phyloP scores from a whole-genome alignment of 2,113 vertebrate genomes.

The Atrichornis clamosus region DNA sequence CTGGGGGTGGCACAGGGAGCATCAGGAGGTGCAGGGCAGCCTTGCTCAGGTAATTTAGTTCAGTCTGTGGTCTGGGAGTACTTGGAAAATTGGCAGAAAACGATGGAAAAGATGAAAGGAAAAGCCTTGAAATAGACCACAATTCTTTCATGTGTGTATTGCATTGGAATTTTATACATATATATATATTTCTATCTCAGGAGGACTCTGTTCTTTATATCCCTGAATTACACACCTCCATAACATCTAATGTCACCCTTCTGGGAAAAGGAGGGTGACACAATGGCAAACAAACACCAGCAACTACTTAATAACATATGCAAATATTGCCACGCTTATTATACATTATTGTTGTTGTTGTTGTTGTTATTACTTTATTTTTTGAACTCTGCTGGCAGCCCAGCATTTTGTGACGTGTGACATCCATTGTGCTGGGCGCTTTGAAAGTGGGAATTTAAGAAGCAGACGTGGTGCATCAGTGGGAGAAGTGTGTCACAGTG shows the following conservation, averaged over 20 bases:
- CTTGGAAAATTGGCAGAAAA: constrained; percentile 43
- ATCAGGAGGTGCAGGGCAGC: neutral
- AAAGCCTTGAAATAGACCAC: constrained; percentile 47
- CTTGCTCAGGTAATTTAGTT: neutral
- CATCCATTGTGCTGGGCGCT: neutral
- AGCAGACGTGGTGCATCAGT: neutral
- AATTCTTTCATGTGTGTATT: constrained; percentile 8
- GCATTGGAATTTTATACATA: neutral
- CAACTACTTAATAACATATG: neutral
- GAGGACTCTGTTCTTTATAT: neutral
- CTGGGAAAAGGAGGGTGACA: neutral
- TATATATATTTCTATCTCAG: neutral
- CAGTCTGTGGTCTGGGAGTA: neutral
- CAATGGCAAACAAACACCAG: neutral
- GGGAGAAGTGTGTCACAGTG: neutral
- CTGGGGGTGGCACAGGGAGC: neutral
- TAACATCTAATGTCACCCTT: neutral
- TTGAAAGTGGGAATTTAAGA: neutral
- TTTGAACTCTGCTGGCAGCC: neutral
- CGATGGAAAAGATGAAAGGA: constrained; percentile 24
- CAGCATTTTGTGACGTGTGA: neutral
- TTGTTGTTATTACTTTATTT: neutral
- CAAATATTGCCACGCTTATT: neutral
- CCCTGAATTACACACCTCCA: neutral
- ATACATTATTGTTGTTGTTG: neutral